Conservation (phyloP, 2,797 vertebrate genomes). For the Poeciliopsis gracilis region DNA sequence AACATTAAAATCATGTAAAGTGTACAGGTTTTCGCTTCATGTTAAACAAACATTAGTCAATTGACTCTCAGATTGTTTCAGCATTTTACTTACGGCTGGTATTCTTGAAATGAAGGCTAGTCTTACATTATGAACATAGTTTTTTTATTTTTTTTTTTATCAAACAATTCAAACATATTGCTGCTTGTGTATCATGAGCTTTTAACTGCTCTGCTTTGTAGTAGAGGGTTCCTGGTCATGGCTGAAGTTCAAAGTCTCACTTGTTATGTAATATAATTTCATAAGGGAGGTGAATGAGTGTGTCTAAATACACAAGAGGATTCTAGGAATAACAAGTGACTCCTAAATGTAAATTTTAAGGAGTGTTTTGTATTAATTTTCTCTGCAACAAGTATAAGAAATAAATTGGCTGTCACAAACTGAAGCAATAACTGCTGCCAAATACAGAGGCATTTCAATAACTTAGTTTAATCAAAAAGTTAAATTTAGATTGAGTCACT, state of each 20-base stretch:
- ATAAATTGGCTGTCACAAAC: not conserved
- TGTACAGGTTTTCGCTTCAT: not conserved
- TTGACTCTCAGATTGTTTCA: not conserved
- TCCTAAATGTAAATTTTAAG: not conserved
- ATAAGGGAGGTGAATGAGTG: not conserved
- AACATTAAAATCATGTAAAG: not conserved
- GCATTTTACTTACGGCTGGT: not conserved
- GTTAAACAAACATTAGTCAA: not conserved
- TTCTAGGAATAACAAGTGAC: not conserved
- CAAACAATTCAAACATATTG: not conserved
- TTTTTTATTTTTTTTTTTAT: not conserved
- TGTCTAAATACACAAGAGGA: constrained; percentile 7
- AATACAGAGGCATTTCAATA: not conserved
- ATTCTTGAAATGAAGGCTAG: not conserved
- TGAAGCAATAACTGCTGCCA: not conserved
- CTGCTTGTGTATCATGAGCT: no score
- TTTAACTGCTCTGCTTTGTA: not conserved
- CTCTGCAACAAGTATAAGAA: not conserved
- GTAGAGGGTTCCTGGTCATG: not conserved
- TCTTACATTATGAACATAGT: not conserved
- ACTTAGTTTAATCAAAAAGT: not conserved
- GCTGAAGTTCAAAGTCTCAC: constrained; percentile 2
- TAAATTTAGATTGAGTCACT: not conserved
- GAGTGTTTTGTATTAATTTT: not conserved
- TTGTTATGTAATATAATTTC: constrained; percentile 35